Evolutionary conservation across 1,140 invertebrate genomes (phyloP), one percentile per base, ranked within the genome.

Genomic region (Trichonephila clavata): DNA sequence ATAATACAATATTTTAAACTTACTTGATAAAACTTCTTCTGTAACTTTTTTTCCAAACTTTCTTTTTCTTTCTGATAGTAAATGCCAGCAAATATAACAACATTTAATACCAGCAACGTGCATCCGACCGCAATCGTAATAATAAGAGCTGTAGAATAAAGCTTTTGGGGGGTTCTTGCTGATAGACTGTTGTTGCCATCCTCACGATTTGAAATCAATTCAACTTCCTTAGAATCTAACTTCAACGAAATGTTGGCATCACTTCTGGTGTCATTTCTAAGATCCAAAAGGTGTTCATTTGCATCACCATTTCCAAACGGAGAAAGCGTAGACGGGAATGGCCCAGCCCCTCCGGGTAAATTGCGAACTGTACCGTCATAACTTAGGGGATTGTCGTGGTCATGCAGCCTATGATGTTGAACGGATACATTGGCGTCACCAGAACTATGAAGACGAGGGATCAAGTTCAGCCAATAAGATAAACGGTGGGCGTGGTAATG

Each of bases 381-480:
- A 86, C 95, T 94, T 21, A 92, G 89, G 43, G 95, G 95, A 91
- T 96, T 95, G 86, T 96, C 95, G 90, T 96, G 96, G 93, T 98
- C 97, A 77, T 97, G 97, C 0, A 99, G 96, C 92, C 98, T 97
- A 96, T 99, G 98, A 96, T 98, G 98, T 0, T 98, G 97, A 65
- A 97, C 97, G 13, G 98, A 98, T 32, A 98, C 98, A 95, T 98
- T 98, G 94, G 90, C 94, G 81, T 94, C 95, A 81, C 94, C 94
- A n/a, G 94, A 88, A 43, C 65, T 94, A 95, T 99, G 98, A n/a
- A 99, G 97, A 95, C 99, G 98, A 2, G 99, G 99, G 71, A 99
- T 98, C 27, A 99, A 96, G 95, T 99, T 98, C 59, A 99, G 96
- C 99, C 99, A 99, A 95, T 99, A 99, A 1, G 98, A 99, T 18